phyloP scores from a whole-genome alignment of 1,140 invertebrate species.

The Cherax destructor region DNA sequence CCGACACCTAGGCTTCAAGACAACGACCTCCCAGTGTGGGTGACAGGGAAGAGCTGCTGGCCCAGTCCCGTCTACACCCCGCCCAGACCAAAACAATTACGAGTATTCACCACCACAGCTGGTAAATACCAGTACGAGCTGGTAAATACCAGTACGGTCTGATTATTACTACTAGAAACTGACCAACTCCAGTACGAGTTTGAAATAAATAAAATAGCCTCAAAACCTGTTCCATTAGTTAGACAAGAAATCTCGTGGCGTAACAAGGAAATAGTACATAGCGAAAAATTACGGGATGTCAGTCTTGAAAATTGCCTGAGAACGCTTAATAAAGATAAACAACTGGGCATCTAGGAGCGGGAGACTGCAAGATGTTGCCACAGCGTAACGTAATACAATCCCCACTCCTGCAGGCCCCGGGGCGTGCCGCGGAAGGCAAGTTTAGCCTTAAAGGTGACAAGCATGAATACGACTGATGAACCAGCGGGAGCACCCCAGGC shows the following conservation, averaged over 20 bases:
- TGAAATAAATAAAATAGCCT: too few relatives aligned
- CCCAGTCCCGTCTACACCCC: not conserved
- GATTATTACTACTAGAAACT: too few relatives aligned
- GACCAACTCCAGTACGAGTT: too few relatives aligned
- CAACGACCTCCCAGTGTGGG: not conserved
- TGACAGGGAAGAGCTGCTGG: not conserved
- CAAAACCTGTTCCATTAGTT: too few relatives aligned
- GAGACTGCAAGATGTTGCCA: not conserved
- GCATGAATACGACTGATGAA: slow-evolving; percentile 5
- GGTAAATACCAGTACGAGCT: not conserved
- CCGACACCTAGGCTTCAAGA: not conserved
- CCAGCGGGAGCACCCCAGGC: not conserved
- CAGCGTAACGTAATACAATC: not conserved
- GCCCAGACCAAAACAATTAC: not conserved
- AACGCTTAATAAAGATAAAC: not conserved
- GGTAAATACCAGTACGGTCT: too few relatives aligned
- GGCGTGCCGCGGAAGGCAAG: not conserved
- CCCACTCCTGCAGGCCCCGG: not conserved
- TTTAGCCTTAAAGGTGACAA: slow-evolving; percentile 6
- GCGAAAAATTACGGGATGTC: too few relatives aligned
- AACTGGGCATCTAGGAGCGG: not conserved
- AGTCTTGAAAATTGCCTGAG: too few relatives aligned
- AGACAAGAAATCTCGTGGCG: too few relatives aligned
- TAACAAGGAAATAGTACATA: too few relatives aligned
- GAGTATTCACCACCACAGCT: not conserved